These are phyloP conservation scores for Drosophila atripex DNA, from an alignment of 2,888 invertebrate genomes.

Conservation along the genomic window DNA sequence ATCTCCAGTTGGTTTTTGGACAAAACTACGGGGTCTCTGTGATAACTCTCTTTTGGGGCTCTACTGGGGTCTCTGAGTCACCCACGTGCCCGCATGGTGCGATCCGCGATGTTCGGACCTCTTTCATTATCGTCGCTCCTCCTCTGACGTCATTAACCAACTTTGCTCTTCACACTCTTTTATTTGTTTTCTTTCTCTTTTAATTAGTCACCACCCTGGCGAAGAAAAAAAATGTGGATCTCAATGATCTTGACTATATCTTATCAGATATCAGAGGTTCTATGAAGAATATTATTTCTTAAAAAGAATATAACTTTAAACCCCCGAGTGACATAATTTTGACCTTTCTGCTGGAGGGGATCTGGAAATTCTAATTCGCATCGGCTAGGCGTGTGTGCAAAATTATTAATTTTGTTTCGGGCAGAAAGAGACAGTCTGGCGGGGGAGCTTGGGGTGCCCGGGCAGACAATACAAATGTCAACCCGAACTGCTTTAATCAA, in stretches of 20 bases:
- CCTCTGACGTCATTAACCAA: constrained; percentile 66
- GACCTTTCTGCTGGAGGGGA: constrained; percentile 48
- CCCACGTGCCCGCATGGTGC: constrained; percentile 56
- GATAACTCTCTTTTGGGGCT: constrained; percentile 15
- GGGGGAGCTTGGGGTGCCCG: not conserved
- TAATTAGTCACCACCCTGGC: constrained; percentile 56
- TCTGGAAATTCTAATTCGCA: constrained; percentile 40
- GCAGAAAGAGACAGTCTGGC: constrained; percentile 14
- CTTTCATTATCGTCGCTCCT: constrained; percentile 42
- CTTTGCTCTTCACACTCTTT: constrained; percentile 36
- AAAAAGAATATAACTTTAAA: too few species aligned
- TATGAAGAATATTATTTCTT: not conserved
- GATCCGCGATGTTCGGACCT: constrained; percentile 32
- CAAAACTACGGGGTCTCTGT: not conserved
- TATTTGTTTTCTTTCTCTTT: constrained; percentile 5
- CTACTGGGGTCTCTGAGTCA: constrained; percentile 56
- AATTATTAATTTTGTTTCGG: constrained; percentile 71
- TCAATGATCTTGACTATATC: too few species aligned
- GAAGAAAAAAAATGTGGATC: too few species aligned
- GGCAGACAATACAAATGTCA: constrained; percentile 49
- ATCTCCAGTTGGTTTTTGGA: not conserved
- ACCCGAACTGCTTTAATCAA: constrained; percentile 65
- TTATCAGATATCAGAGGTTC: not conserved
- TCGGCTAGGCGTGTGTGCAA: constrained; percentile 31
- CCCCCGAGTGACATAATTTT: constrained; percentile 8